Conservation (phyloP, 2,113 vertebrate species). For the Scophthalmus maximus region DNA sequence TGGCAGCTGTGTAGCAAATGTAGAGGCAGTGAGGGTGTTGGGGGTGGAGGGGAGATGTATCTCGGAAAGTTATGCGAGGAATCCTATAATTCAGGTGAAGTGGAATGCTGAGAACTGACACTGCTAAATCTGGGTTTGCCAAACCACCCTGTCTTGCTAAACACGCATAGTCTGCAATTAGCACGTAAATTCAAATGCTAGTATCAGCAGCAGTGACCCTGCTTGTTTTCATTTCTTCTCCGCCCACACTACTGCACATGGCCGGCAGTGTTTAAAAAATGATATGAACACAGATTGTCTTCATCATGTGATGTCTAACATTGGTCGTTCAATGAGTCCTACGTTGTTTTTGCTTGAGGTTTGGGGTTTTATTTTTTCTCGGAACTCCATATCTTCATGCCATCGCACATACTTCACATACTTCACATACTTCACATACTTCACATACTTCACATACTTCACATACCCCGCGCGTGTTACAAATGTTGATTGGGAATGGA, state of each 20-base stretch:
- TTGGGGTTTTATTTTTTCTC: background rate
- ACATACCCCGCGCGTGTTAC: background rate
- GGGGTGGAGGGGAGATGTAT: slow-evolving; percentile 15
- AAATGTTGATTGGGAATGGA: too few relatives aligned
- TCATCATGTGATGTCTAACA: too few relatives aligned
- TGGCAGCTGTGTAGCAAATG: too few relatives aligned
- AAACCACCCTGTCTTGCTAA: background rate
- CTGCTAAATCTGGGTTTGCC: background rate
- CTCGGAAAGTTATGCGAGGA: slow-evolving; percentile 29
- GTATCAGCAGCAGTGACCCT: background rate
- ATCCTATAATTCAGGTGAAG: slow-evolving; percentile 36
- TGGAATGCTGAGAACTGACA: slow-evolving; percentile 22
- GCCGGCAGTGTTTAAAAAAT: too few relatives aligned
- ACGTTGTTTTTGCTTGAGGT: too few relatives aligned
- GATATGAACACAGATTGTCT: too few relatives aligned
- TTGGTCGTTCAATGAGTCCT: too few relatives aligned
- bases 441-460: background rate
- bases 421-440: too few relatives aligned
- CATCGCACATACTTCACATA: background rate
- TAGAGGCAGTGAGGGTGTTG: slow-evolving; percentile 1
- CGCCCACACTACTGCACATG: too few relatives aligned
- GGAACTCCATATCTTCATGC: background rate
- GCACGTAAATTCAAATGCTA: background rate
- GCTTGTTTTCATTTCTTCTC: slow-evolving; percentile 7
- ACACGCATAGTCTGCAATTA: background rate